Evolutionary conservation across 2,888 invertebrate species (phyloP).

Genomic region (Chymomyza fuscimana): DNA sequence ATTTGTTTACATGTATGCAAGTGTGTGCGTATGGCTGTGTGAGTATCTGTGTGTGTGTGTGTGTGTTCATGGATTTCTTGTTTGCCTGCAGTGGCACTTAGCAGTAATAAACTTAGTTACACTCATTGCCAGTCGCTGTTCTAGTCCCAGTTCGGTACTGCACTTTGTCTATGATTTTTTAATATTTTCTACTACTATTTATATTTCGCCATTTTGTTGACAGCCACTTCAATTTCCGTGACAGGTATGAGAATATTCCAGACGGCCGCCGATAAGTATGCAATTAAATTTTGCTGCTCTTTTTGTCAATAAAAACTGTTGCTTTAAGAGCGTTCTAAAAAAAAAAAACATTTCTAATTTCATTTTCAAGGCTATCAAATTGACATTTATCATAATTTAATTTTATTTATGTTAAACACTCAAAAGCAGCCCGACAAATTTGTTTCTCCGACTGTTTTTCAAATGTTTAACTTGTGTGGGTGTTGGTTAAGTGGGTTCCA

Average conservation of each 20-base stretch:
- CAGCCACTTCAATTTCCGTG: slow-evolving; percentile 28
- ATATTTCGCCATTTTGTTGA: neutral
- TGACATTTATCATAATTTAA: slow-evolving; percentile 61
- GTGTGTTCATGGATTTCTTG: slow-evolving; percentile 11
- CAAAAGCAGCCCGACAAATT: neutral
- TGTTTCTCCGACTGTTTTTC: neutral
- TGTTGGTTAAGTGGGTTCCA: neutral
- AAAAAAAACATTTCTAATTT: neutral
- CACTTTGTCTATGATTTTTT: neutral
- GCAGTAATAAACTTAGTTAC: slow-evolving; percentile 49
- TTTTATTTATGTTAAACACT: slow-evolving; percentile 42
- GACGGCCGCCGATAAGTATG: neutral
- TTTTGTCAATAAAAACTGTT: neutral
- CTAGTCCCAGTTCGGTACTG: neutral
- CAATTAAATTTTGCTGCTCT: neutral
- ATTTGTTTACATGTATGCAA: neutral
- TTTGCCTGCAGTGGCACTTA: slow-evolving; percentile 51
- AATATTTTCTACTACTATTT: neutral
- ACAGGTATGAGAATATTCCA: neutral
- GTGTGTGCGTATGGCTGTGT: too few relatives aligned
- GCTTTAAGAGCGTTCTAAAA: neutral
- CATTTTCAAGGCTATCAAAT: slow-evolving; percentile 48
- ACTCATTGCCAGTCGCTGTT: neutral
- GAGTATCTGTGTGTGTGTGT: too few relatives aligned
- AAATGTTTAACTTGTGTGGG: neutral